Percentiles rank a stretch among this genome's conserved stretches.
phyloP scores from a whole-genome alignment of 37 sponge, comb jelly and placozoan species.

The Petrosia ficiformis region DNA sequence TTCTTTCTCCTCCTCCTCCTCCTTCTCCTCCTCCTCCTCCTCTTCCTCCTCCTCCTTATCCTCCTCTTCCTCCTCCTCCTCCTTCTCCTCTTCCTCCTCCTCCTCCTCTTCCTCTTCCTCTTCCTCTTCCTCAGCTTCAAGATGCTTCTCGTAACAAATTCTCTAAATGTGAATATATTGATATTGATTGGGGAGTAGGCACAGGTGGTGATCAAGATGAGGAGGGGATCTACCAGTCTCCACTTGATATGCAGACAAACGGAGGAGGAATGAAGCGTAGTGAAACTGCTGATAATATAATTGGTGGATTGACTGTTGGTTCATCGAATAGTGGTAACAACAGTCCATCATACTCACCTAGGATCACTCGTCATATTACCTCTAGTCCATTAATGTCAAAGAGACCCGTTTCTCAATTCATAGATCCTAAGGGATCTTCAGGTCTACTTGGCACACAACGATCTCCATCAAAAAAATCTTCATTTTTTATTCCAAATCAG shows the following conservation, averaged over 20 bases:
- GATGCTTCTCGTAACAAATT: conserved; percentile 67
- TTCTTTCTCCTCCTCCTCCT: conserved; percentile 19
- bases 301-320: no score
- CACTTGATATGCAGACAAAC: conserved; percentile 7
- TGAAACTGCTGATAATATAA: conserved; percentile 27
- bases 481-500: background rate
- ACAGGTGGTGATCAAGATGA: conserved; percentile 34
- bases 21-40: conserved; percentile 30
- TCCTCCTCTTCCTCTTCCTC: background rate
- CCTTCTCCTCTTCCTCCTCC: background rate
- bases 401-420: conserved; percentile 5
- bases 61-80: background rate
- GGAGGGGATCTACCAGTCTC: conserved; percentile 70
- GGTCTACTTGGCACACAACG: background rate
- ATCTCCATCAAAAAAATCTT: background rate
- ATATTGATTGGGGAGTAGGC: conserved; percentile 82
- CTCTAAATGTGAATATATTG: conserved; percentile 73
- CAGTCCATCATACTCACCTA: background rate
- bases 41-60: background rate
- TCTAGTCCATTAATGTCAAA: background rate
- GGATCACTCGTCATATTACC: background rate
- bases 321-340: background rate
- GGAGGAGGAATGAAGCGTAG: conserved; percentile 26
- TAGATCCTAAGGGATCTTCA: background rate
- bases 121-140: conserved; percentile 46